Evolutionary conservation across 2,888 invertebrate genomes (phyloP).

Genomic region (Chymomyza procnemis): DNA sequence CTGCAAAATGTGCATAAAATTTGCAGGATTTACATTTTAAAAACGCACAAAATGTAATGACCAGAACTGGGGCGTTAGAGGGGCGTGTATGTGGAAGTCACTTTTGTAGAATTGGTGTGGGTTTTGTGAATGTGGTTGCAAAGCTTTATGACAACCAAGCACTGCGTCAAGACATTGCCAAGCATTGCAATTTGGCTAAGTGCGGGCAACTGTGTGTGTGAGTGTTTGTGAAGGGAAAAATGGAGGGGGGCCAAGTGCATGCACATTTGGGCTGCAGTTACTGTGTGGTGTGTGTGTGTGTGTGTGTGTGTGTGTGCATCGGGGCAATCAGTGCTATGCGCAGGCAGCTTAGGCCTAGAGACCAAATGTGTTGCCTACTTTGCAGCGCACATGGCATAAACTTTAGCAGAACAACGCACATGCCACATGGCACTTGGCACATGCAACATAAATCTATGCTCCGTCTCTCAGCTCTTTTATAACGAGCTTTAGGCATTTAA

Average conservation of each 20-base stretch:
- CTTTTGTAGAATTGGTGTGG: no score
- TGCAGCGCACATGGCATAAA: conserved; percentile 30
- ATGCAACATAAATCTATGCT: conserved; percentile 62
- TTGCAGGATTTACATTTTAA: conserved; percentile 67
- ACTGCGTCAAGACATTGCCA: conserved; percentile 60
- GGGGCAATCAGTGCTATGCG: conserved; percentile 55
- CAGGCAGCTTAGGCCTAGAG: conserved; percentile 46
- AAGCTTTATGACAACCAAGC: conserved; percentile 50
- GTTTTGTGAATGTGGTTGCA: conserved; percentile 63
- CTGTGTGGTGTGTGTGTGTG: conserved; percentile 4
- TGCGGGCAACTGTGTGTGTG: conserved; percentile 37
- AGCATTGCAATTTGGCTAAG: conserved; percentile 68
- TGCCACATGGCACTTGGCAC: conserved; percentile 52
- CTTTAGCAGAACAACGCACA: conserved; percentile 29
- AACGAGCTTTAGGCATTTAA: conserved; percentile 69
- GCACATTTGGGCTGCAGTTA: conserved; percentile 15
- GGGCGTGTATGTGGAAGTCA: no score
- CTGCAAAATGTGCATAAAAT: conserved; percentile 64
- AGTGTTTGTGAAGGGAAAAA: neutral
- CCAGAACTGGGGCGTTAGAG: neutral
- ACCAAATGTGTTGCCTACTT: conserved; percentile 53
- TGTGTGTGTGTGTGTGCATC: conserved; percentile 3
- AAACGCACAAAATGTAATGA: conserved; percentile 43
- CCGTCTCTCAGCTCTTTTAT: conserved; percentile 53
- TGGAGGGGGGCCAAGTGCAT: conserved; percentile 38